A percentile compares a stretch with the other conserved stretches of the same genome.
These are phyloP conservation scores for Aethes cnicana DNA, from an alignment of 2,888 invertebrate genomes.

Conservation along the genomic window DNA sequence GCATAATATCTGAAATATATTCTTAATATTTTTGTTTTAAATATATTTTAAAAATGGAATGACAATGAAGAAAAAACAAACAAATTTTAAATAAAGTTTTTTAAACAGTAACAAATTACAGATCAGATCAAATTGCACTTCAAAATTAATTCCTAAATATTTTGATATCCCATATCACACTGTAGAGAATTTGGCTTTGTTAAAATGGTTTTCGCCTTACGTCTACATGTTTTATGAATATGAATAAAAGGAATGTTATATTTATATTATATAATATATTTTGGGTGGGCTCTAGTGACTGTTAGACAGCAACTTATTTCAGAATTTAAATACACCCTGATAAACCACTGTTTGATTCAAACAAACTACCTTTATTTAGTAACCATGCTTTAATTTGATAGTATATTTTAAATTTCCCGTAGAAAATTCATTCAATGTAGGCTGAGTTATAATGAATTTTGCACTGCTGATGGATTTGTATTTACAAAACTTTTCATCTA, in stretches of 20 bases:
- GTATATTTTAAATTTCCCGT: conserved; percentile 72
- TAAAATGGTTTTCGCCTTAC: conserved; percentile 65
- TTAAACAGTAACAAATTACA: conserved; percentile 62
- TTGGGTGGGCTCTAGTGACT: conserved; percentile 27
- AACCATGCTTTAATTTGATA: conserved; percentile 68
- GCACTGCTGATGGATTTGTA: conserved; percentile 67
- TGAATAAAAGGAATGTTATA: conserved; percentile 62
- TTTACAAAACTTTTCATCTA: conserved; percentile 68
- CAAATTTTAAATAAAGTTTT: conserved; percentile 59
- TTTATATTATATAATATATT: too few relatives aligned
- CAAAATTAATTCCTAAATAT: conserved; percentile 44
- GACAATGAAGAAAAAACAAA: conserved; percentile 53
- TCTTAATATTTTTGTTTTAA: neutral
- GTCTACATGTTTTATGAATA: conserved; percentile 47
- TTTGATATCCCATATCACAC: conserved; percentile 64
- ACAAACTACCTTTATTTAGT: conserved; percentile 46
- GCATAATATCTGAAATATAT: conserved; percentile 33
- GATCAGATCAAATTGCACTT: conserved; percentile 70
- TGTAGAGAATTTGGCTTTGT: conserved; percentile 69
- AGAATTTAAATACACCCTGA: conserved; percentile 35
- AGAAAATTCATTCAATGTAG: conserved; percentile 51
- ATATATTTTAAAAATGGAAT: conserved; percentile 56
- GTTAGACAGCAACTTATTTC: conserved; percentile 40
- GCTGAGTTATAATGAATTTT: conserved; percentile 71
- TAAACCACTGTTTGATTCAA: too few relatives aligned